Conservation (phyloP, 2,888 invertebrate genomes). For the Biston stratarius region DNA sequence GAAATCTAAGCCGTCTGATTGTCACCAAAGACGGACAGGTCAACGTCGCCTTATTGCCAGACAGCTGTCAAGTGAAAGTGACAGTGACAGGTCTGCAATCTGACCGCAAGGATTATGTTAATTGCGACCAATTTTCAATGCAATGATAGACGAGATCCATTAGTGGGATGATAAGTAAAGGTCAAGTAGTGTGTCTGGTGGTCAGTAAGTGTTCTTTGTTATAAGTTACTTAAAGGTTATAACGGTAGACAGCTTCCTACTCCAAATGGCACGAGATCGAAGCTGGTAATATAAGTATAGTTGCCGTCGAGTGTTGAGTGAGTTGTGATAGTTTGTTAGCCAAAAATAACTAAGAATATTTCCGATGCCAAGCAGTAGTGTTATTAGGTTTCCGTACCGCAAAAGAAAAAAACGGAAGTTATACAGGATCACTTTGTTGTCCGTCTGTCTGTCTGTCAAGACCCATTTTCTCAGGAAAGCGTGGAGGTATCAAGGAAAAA, state of each 20-base stretch:
- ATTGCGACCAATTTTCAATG: slow-evolving; percentile 30
- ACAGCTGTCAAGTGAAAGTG: slow-evolving; percentile 50
- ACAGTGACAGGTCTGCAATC: slow-evolving; percentile 38
- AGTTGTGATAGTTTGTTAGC: too few relatives aligned
- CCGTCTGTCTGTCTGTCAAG: too few relatives aligned
- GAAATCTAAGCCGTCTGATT: slow-evolving; percentile 21
- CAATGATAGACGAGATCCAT: slow-evolving; percentile 61
- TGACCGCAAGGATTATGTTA: slow-evolving; percentile 43
- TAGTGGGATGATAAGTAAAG: slow-evolving; percentile 70
- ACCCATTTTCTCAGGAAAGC: too few relatives aligned
- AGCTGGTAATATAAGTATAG: slow-evolving; percentile 2
- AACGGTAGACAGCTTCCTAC: not conserved
- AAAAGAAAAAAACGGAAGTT: too few relatives aligned
- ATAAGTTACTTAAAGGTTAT: slow-evolving; percentile 6
- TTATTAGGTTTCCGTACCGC: too few relatives aligned
- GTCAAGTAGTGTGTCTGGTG: slow-evolving; percentile 50
- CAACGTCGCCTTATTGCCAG: slow-evolving; percentile 16
- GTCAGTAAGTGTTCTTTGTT: slow-evolving; percentile 24
- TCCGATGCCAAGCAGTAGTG: too few relatives aligned
- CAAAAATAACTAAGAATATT: too few relatives aligned
- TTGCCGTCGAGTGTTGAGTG: too few relatives aligned
- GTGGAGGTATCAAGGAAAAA: too few relatives aligned
- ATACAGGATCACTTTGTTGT: too few relatives aligned
- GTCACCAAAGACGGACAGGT: slow-evolving; percentile 28
- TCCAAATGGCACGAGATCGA: slow-evolving; percentile 4